Percentiles rank a stretch among this genome's conserved stretches.
These are phyloP conservation scores for Conus betulinus DNA, from an alignment of 1,140 invertebrate genomes.

Conservation along the genomic window DNA sequence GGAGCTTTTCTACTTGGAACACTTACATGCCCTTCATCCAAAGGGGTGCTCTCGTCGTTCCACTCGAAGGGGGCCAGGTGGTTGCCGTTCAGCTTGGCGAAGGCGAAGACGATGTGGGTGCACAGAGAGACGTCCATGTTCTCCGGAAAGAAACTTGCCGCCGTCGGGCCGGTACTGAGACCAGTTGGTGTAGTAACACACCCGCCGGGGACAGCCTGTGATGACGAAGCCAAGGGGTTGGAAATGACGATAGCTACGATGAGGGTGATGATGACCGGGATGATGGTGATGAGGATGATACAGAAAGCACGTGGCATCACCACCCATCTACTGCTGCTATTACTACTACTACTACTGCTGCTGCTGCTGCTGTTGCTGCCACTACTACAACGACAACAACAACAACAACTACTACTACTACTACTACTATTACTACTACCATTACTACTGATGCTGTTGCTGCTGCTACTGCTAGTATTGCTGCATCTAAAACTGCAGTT, in stretches of 20 bases:
- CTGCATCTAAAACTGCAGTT: too few species aligned
- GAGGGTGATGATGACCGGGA: background rate
- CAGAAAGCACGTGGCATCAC: too few species aligned
- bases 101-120: slow-evolving; percentile 88
- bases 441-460: too few species aligned
- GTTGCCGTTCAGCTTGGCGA: slow-evolving; percentile 81
- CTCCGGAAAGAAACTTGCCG: slow-evolving; percentile 79
- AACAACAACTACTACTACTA: too few species aligned
- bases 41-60: slow-evolving; percentile 55
- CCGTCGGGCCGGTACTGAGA: slow-evolving; percentile 60
- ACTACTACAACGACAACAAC: too few species aligned
- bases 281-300: background rate
- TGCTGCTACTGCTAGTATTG: too few species aligned
- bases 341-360: too few species aligned
- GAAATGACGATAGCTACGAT: background rate
- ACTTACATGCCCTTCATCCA: background rate
- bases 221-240: too few species aligned
- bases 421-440: too few species aligned
- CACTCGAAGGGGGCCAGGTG: slow-evolving; percentile 57
- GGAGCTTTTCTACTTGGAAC: background rate
- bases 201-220: slow-evolving; percentile 30
- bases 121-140: slow-evolving; percentile 85
- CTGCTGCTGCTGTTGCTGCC: too few species aligned
- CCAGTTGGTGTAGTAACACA: slow-evolving; percentile 72
- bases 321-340: too few species aligned